Evolutionary conservation across 1,140 invertebrate genomes (phyloP), one percentile per base, ranked within the genome.

Genomic region (Scaptomyza hsui): DNA sequence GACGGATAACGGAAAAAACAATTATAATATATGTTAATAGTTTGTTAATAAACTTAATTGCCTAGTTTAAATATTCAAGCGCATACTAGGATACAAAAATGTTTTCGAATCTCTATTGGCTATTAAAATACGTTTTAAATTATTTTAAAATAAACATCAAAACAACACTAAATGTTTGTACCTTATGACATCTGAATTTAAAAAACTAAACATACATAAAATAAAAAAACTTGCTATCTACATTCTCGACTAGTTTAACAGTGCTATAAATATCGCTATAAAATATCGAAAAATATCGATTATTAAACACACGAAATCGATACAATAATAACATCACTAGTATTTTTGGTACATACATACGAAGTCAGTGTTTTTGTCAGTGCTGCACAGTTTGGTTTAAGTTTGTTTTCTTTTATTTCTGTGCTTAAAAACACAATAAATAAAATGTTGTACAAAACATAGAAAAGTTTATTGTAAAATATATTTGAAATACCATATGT

Each of bases 391-490:
- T 57, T 71, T 44, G 29, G n/a, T 71, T 65, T 65, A 57, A 32
- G 61, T 71, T 71, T 57, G 26, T 24, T 71, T 65, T 64, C 41
- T 65, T 71, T 71, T 24, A 56, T 24, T 53, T 9, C 21, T 57
- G 37, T 15, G 44, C 37, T 56, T 45, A 37, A 21, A 3, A 24
- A 29, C 19, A 35, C 32, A 41, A 32, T 26, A 21, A 51, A 37
- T 52, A 37, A 51, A 51, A 51, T 51, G 21, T 51, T 26, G 37
- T n/a, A 15, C 26, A 19, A 19, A 21, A 37, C 51, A 37, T 15
- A 57, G 9, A 7, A 59, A 47, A 19, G 12, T 37, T 21, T 15
- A 42, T 53, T 2, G n/a, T 51, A 7, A 16, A 48, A 13, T 32
- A 47, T 5, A 41, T 53, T 29, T 62, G 42, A 49, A 42, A 10